A percentile compares a stretch with the other conserved stretches of the same genome.
Evolutionary conservation across 2,888 invertebrate species (phyloP).

Genomic region (Molanna angustata): DNA sequence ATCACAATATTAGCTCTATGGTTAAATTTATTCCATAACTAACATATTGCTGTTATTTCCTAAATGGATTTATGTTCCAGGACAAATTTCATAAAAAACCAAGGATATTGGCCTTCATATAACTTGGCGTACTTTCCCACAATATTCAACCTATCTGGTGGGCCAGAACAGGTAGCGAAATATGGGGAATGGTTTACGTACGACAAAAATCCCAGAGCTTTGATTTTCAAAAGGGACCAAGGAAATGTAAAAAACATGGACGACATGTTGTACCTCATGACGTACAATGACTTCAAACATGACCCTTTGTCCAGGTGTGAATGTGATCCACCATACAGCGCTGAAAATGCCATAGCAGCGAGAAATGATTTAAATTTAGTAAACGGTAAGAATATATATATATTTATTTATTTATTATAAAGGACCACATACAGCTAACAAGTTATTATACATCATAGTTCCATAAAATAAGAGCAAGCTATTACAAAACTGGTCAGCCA

Average conservation of each 20-base stretch:
- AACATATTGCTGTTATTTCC: conserved; percentile 1
- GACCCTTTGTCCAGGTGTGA: conserved; percentile 66
- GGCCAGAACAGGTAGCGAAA: conserved; percentile 49
- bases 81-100: conserved; percentile 21
- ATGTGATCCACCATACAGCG: conserved; percentile 68
- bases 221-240: conserved; percentile 61
- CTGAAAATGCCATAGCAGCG: conserved; percentile 68
- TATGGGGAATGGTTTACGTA: conserved; percentile 62
- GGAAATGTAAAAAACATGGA: conserved; percentile 53
- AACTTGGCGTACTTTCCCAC: conserved; percentile 64
- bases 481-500: too few species aligned
- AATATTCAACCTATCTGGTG: conserved; percentile 63
- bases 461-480: too few species aligned
- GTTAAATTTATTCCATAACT: too few species aligned
- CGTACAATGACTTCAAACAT: conserved; percentile 68
- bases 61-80: too few species aligned
- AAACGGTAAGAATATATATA: conserved; percentile 58
- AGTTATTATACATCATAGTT: too few species aligned
- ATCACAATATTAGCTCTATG: too few species aligned
- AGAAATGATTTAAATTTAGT: conserved; percentile 68
- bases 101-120: conserved; percentile 66
- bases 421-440: too few species aligned
- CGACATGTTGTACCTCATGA: conserved; percentile 58
- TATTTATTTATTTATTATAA: too few species aligned
- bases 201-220: conserved; percentile 61